phyloP scores from a whole-genome alignment of 2,113 vertebrate genomes.

The Herpetotheres cachinnans region DNA sequence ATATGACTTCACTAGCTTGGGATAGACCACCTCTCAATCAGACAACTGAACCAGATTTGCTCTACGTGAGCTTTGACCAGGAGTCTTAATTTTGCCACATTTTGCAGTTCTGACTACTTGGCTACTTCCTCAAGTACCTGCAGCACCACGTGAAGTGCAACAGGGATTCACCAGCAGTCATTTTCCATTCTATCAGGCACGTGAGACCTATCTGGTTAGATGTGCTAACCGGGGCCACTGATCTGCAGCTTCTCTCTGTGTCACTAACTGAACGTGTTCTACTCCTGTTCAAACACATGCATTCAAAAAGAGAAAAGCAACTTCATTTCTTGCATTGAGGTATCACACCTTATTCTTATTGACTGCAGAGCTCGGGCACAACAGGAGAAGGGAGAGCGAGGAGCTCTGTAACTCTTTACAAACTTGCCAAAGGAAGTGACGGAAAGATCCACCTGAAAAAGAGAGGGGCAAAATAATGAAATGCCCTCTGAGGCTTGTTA shows the following conservation, averaged over 20 bases:
- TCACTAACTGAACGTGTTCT: no score
- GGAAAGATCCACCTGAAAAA: slow-evolving; percentile 91
- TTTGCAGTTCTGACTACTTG: background rate
- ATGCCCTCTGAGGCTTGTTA: background rate
- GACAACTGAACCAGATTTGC: background rate
- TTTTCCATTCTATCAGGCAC: no score
- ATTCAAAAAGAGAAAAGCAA: background rate
- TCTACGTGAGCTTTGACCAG: background rate
- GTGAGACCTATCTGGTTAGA: background rate
- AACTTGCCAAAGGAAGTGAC: slow-evolving; percentile 98
- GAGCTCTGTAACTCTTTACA: slow-evolving; percentile 97
- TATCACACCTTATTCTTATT: slow-evolving; percentile 92
- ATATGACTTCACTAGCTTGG: background rate
- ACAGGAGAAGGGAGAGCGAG: slow-evolving; percentile 88
- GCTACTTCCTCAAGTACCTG: background rate
- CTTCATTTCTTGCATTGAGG: background rate
- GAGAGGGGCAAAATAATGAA: background rate
- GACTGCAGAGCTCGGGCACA: slow-evolving; percentile 93
- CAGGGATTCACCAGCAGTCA: background rate
- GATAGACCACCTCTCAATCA: background rate
- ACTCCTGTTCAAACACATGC: background rate
- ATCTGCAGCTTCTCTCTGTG: background rate
- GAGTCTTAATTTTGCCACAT: background rate
- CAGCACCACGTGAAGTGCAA: background rate
- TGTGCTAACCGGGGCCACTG: background rate